phyloP scores from a whole-genome alignment of 92 coral and sea anemone species.

The Palythoa caribaeorum region DNA sequence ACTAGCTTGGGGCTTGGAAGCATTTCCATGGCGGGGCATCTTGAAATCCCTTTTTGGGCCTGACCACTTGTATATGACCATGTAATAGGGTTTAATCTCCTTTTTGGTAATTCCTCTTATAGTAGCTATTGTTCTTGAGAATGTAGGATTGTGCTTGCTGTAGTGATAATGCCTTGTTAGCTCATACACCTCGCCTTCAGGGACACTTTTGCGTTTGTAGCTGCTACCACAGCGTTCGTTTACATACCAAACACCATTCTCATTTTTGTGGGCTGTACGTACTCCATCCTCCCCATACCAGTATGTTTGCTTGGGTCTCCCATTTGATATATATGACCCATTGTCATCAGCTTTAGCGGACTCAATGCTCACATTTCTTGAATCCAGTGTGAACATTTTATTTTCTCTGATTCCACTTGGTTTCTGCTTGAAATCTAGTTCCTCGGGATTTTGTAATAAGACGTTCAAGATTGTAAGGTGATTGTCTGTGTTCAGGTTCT shows the following conservation, averaged over 20 bases:
- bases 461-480: constrained; percentile 49
- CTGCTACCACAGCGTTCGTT: constrained; percentile 29
- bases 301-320: constrained; percentile 24
- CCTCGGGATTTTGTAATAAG: constrained; percentile 55
- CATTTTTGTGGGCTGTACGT: constrained; percentile 56
- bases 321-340: constrained; percentile 49
- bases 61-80: constrained; percentile 41
- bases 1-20: constrained; percentile 24
- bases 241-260: constrained; percentile 57
- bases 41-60: constrained; percentile 2
- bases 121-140: constrained; percentile 44
- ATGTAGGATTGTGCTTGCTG: constrained; percentile 42
- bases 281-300: constrained; percentile 22
- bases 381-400: constrained; percentile 49
- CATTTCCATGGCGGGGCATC: constrained; percentile 33
- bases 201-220: constrained; percentile 48
- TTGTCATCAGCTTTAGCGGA: constrained; percentile 59
- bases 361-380: constrained; percentile 23
- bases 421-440: constrained; percentile 35
- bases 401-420: constrained; percentile 53
- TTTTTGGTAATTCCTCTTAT: constrained; percentile 16
- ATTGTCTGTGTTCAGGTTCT: constrained; percentile 32
- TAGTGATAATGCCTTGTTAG: constrained; percentile 30
- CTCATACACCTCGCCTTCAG: constrained; percentile 47
- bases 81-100: constrained; percentile 24